phyloP scores from a whole-genome alignment of 2,113 vertebrate genomes.

The Phalacrocorax pelagicus region DNA sequence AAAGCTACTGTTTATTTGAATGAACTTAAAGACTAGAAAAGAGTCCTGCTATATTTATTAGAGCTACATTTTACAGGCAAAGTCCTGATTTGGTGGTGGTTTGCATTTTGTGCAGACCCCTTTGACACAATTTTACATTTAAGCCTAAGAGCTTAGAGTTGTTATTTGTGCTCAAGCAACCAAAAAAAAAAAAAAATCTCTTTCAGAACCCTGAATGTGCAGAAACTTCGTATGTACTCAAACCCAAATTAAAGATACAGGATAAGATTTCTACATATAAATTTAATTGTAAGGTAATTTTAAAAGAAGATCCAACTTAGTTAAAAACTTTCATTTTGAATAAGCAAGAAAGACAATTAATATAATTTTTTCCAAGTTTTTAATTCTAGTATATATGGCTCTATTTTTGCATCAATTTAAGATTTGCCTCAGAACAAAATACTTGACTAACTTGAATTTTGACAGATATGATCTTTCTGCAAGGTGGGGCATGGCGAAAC shows the following conservation, averaged over 20 bases:
- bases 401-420: background rate
- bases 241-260: background rate
- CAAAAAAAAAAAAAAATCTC: background rate
- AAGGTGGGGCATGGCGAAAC: background rate
- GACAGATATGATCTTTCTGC: background rate
- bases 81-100: background rate
- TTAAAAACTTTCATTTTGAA: background rate
- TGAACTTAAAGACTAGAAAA: background rate
- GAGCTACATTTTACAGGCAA: background rate
- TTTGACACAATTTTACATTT: background rate
- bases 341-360: background rate
- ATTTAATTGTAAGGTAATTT: background rate
- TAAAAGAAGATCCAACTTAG: background rate
- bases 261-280: background rate
- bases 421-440: background rate
- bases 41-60: background rate
- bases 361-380: background rate
- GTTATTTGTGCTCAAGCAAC: background rate
- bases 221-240: background rate
- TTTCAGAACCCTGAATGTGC: background rate
- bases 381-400: background rate
- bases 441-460: background rate
- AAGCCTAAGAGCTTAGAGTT: background rate
- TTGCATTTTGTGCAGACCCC: background rate
- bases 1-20: background rate